Base-by-base conservation (phyloP, 2,113 vertebrate genomes). In the Epinephelus moara region DNA sequence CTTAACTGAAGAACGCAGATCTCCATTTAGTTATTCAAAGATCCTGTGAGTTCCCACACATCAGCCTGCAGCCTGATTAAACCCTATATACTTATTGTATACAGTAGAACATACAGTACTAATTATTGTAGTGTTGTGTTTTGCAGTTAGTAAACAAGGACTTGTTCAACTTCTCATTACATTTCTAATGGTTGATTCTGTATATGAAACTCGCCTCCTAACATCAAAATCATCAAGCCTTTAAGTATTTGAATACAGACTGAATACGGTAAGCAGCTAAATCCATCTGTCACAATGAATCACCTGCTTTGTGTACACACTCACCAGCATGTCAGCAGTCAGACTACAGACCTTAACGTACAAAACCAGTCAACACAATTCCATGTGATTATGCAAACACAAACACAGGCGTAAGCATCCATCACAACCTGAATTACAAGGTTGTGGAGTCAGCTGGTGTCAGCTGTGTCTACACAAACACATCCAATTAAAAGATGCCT, bases 341-440 rank as follows among this genome's bases (percentile, higher is more conserved):
- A 63, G 63, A 37, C 25, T 21, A 6, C 12, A 66, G 52, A 53
- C 25, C 11, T 45, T 15, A 70, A 59, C 3, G 40, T 50, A 78
- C 52, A 70, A 55, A 82, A 53, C 47, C 27, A 27, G 61, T 74
- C 76, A 60, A 72, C 50, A 78, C 63, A 59, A 66, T 71, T 33
- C 13, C 19, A 10, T 23, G 61, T 57, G 67, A 76, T 72, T 69
- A 76, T 81, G 57, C 81, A 75, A 50, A 79, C 33, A 68, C 76
- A 71, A 75, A 76, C 53, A 68, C 21, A 27, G 25, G 37, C 25
- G 2, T 56, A 57, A 71, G 30, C 70, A 63, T 66, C 53, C n/a
- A 80, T 80, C 80, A 75, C n/a, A 76, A 59, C 62, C 30, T 66
- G 37, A 70, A 71, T 67, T 70, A 64, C 66, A 71, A 53, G 71